A percentile compares a stretch with the other conserved stretches of the same genome.
phyloP scores from a whole-genome alignment of 2,113 vertebrate species.

The Mobula hypostoma region DNA sequence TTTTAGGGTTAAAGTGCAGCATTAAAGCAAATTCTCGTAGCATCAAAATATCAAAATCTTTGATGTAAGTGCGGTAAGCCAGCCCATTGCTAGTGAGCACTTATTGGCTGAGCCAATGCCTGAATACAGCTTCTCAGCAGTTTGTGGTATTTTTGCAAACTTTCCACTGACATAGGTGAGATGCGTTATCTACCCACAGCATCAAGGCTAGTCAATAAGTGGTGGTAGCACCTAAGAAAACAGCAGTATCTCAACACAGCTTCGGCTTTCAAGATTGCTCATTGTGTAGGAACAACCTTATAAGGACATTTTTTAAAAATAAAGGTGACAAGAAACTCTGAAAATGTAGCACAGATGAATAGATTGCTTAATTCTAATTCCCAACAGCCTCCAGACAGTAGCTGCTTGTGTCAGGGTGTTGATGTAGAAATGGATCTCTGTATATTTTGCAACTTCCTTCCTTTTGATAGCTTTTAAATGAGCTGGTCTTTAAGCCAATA shows the following conservation, averaged over 20 bases:
- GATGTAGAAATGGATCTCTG: neutral
- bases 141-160: slow-evolving; percentile 36
- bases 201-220: neutral
- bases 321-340: neutral
- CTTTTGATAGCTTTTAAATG: neutral
- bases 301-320: neutral
- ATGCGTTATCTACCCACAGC: slow-evolving; percentile 28
- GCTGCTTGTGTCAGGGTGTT: neutral
- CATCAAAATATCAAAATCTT: neutral
- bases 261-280: neutral
- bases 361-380: neutral
- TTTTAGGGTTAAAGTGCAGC: neutral
- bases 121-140: slow-evolving; percentile 10
- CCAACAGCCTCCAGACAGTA: neutral
- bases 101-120: slow-evolving; percentile 28
- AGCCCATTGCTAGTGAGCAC: neutral
- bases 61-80: slow-evolving; percentile 19
- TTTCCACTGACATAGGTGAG: slow-evolving; percentile 37
- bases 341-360: neutral
- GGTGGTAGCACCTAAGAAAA: neutral
- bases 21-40: neutral
- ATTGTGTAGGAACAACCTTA: neutral
- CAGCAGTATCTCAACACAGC: neutral
- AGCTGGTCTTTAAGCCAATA: neutral
- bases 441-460: neutral